Conservation (phyloP, 2,888 invertebrate species). For the Oligia fasciuncula region DNA sequence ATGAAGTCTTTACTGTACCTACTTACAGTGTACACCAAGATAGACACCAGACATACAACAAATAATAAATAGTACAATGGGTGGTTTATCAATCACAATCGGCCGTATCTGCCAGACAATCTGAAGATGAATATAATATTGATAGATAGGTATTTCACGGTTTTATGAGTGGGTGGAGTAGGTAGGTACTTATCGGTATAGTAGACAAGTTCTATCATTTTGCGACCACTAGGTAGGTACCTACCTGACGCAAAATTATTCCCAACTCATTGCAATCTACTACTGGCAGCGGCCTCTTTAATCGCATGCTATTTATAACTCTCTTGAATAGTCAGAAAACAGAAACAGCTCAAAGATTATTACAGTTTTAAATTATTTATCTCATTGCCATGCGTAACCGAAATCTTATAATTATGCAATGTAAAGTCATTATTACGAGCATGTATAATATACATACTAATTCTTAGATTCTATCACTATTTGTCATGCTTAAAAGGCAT, state of each 20-base stretch:
- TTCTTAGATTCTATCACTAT: conserved; percentile 14
- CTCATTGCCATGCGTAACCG: conserved; percentile 1
- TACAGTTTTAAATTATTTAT: not conserved
- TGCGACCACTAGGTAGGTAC: too few species aligned
- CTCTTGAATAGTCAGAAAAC: not conserved
- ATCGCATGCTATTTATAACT: not conserved
- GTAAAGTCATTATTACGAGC: conserved; percentile 7
- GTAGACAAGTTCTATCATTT: too few species aligned
- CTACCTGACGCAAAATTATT: not conserved
- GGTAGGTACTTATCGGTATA: too few species aligned
- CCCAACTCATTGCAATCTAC: not conserved
- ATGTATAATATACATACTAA: not conserved
- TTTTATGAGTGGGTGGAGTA: not conserved
- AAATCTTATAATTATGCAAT: not conserved
- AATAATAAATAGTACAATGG: conserved; percentile 7
- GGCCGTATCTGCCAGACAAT: not conserved
- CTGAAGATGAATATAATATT: not conserved
- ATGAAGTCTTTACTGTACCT: not conserved
- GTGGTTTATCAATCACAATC: not conserved
- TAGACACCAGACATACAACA: not conserved
- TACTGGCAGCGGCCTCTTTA: not conserved
- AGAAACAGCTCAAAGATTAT: not conserved
- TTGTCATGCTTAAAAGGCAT: conserved; percentile 24
- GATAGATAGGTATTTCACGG: not conserved
- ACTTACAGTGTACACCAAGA: not conserved